Evolutionary conservation across 2,888 invertebrate species (phyloP), one percentile per base, ranked within the genome.

Genomic region (Trichopria drosophilae): DNA sequence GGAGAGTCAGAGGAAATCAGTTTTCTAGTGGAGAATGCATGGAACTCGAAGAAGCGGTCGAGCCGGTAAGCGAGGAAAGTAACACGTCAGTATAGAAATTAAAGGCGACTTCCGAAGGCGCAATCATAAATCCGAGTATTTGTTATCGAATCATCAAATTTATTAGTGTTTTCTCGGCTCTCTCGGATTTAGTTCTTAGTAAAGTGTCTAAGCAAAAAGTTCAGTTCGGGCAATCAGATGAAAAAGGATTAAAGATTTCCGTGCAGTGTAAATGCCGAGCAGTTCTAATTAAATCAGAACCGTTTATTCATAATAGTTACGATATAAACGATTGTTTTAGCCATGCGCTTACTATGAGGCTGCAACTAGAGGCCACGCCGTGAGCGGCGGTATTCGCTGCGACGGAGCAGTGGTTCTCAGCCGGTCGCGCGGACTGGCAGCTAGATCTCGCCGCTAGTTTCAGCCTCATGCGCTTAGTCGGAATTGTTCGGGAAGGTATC

Each of bases 401-500:
- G n/a, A n/a, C n/a, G n/a, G n/a, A n/a, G n/a, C n/a, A n/a, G n/a
- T n/a, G n/a, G n/a, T n/a, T n/a, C n/a, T n/a, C n/a, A n/a, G n/a
- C n/a, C n/a, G n/a, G n/a, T n/a, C n/a, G n/a, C n/a, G n/a, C n/a
- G n/a, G n/a, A n/a, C n/a, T n/a, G n/a, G n/a, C n/a, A n/a, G n/a
- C n/a, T n/a, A n/a, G n/a, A n/a, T n/a, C n/a, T n/a, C n/a, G n/a
- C n/a, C n/a, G n/a, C n/a, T n/a, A n/a, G n/a, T n/a, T n/a, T n/a
- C n/a, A n/a, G n/a, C n/a, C n/a, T n/a, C n/a, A 60, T 60, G 53
- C 43, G 57, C 28, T 54, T 61, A 13, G 20, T 61, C n/a, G 55
- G 58, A 20, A 34, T 61, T 35, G 54, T 32, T 42, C 41, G 57
- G 48, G 46, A 58, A 53, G 56, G 61, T 12, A 46, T 61, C 12